Base-by-base conservation (phyloP, 2,113 vertebrate species). In the Malurus melanocephalus region DNA sequence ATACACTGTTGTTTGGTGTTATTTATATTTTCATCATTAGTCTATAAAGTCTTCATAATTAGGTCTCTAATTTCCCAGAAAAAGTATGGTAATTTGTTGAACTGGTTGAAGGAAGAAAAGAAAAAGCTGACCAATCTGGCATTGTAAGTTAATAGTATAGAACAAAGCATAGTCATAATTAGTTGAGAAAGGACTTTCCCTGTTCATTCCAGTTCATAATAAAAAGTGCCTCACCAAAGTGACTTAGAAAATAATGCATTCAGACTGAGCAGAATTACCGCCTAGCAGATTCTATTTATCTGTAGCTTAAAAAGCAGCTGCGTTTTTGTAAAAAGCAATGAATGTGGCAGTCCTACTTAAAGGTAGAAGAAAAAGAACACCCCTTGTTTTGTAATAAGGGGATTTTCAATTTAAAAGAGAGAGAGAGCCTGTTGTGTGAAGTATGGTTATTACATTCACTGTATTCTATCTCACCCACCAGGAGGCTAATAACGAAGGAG, bases 351-450 rank as follows among this genome's bases (percentile, higher is more conserved):
- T 96, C 94, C 95, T 98, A 96, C 96, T 98, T 98, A 97, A 97
- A 97, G 97, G 96, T 97, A 90, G 95, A 96, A 96, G 96, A 97
- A 94, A 98, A 98, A 97, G 96, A 96, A 96, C 96, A 98, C 96
- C 96, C 97, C 97, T 97, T 98, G 97, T 98, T 98, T 98, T 97
- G 97, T 98, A 97, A 98, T 97, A 97, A 98, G 96, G 97, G 96
- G 97, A 98, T 98, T 98, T 98, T 98, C 97, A 97, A 97, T 98
- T 97, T 98, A 96, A 98, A 97, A 97, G 96, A 94, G 94, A 94
- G 97, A 96, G 94, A 4, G 84, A 95, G 97, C 95, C 97, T 97
- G 97, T 98, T 97, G 97, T 98, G 97, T 97, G 97, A 97, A 98
- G 97, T 97, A 94, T 95, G 96, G 97, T 97, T 97, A 97, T 98